Base-by-base conservation (phyloP, 2,888 invertebrate genomes). In the Ceriagrion tenellum region DNA sequence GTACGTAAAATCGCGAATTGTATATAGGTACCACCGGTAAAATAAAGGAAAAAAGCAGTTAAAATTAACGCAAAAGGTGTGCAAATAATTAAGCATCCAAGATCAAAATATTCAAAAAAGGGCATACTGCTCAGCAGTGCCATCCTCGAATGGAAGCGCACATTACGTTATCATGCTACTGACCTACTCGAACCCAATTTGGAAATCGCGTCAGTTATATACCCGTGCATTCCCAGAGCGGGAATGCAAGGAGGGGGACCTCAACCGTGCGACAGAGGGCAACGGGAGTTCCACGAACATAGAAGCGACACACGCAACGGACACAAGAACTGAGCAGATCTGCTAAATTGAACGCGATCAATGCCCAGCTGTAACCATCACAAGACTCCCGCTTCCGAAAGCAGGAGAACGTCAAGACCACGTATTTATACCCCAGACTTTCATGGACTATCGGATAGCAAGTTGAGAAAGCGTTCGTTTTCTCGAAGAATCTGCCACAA, bases 181-280 rank as follows among this genome's bases (percentile, higher is more conserved):
- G 93, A 93, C 93, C 93, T 47, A 69, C 69, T 93, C 93, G 93
- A 93, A 93, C 93, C 93, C 69, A 93, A 93, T 93, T 93, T 93
- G 93, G 93, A 93, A 93, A 93, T 93, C 93, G 93, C 93, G 93
- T 93, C 93, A 91, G 91, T 23, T 91, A 93, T 93, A 93, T 69
- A 93, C 93, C 93, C 93, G 93, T 74, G 93, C 93, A 93, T 93
- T 93, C 93, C 63, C 93, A 63, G 93, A 63, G 55, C 63, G 93
- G 40, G 93, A 93, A 93, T 93, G 93, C 93, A 74, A 93, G 59
- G 93, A 59, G 59, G 20, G 40, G 93, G 93, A 93, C 35, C 93
- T 93, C 93, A n/a, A 93, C 93, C 93, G 93, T 93, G 93, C 93
- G 93, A 74, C 93, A 18, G 93, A 26, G 23, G 93, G 93, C 93